phyloP scores from a whole-genome alignment of 2,797 vertebrate genomes.

The Helarctos malayanus region DNA sequence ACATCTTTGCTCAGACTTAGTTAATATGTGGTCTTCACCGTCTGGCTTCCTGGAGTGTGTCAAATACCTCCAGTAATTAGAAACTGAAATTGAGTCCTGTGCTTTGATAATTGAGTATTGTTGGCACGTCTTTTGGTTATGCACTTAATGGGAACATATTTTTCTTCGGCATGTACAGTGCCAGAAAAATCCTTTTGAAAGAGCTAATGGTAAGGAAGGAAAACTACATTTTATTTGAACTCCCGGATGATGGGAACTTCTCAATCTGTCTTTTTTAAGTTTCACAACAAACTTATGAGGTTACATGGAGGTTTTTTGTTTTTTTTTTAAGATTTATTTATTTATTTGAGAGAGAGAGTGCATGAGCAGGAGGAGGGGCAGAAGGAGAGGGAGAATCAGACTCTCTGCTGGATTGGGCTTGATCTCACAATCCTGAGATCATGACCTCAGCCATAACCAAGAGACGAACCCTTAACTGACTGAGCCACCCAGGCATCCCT shows the following conservation, averaged over 20 bases:
- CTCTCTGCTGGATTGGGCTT: background rate
- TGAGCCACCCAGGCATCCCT: background rate
- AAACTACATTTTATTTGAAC: conserved; percentile 39
- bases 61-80: background rate
- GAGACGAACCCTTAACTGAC: background rate
- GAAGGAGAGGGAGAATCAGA: background rate
- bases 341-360: background rate
- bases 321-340: background rate
- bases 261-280: background rate
- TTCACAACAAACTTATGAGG: background rate
- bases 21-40: background rate
- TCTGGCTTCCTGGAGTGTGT: background rate
- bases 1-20: background rate
- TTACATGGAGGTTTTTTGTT: background rate
- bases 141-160: background rate
- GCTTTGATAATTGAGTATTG: background rate
- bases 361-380: background rate
- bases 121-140: background rate
- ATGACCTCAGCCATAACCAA: background rate
- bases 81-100: background rate
- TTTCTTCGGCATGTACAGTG: background rate
- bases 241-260: background rate
- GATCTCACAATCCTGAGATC: background rate
- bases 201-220: background rate
- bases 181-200: conserved; percentile 15